phyloP scores from a whole-genome alignment of 1,140 invertebrate species.

The Pachypsylla venusta region DNA sequence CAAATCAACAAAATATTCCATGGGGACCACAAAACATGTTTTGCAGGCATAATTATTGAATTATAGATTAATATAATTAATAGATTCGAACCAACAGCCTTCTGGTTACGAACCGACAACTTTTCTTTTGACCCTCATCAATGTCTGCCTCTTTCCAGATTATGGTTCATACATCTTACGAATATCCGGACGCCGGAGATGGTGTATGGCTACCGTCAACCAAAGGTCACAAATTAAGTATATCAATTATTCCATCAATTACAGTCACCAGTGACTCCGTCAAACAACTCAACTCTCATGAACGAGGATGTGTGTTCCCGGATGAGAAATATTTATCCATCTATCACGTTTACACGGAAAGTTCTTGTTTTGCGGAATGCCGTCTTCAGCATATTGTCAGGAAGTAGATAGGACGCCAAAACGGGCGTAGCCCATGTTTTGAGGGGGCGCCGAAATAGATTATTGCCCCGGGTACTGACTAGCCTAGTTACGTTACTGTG shows the following conservation, averaged over 20 bases:
- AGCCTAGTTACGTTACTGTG: not conserved
- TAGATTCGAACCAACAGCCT: too few species aligned
- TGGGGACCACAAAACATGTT: too few species aligned
- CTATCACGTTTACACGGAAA: constrained; percentile 22
- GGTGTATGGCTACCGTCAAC: constrained; percentile 16
- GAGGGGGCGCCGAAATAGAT: too few species aligned
- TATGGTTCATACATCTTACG: constrained; percentile 20
- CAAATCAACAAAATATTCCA: too few species aligned
- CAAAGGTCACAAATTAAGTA: constrained; percentile 8
- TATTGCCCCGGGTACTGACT: too few species aligned
- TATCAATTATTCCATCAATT: constrained; percentile 18
- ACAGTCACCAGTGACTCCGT: constrained; percentile 18
- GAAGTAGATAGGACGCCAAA: constrained; percentile 9
- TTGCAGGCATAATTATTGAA: too few species aligned
- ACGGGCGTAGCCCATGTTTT: too few species aligned
- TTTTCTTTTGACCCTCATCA: too few species aligned
- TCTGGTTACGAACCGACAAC: too few species aligned
- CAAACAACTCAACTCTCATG: constrained; percentile 12
- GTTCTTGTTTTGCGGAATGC: constrained; percentile 21
- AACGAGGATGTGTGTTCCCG: constrained; percentile 20
- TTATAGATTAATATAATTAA: too few species aligned
- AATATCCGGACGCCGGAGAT: constrained; percentile 21
- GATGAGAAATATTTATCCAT: constrained; percentile 20
- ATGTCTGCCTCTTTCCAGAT: constrained; percentile 10
- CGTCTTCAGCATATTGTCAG: constrained; percentile 16